Percentiles rank a stretch among this genome's conserved stretches.
phyloP scores from a whole-genome alignment of 2,113 vertebrate species.

The Hassar affinis region DNA sequence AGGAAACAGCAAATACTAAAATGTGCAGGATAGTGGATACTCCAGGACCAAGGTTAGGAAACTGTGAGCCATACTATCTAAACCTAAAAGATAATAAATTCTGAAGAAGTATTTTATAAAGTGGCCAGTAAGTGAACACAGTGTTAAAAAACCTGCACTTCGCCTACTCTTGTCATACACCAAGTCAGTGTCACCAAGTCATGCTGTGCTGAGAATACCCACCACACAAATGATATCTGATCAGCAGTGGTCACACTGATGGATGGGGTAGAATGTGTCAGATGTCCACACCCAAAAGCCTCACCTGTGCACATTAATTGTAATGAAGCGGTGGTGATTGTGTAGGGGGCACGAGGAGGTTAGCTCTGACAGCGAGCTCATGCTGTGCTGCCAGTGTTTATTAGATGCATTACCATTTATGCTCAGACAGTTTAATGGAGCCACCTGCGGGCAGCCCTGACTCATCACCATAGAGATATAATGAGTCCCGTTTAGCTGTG shows the following conservation, averaged over 20 bases:
- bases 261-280: background rate
- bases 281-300: background rate
- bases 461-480: conserved; percentile 49
- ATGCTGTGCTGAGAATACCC: background rate
- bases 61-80: background rate
- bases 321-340: background rate
- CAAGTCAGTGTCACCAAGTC: background rate
- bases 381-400: conserved; percentile 62
- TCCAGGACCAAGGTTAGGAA: background rate
- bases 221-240: background rate
- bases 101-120: background rate
- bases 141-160: background rate
- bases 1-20: background rate
- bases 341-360: conserved; percentile 12
- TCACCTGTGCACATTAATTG: conserved; percentile 13
- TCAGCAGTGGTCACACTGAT: background rate
- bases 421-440: conserved; percentile 57
- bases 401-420: conserved; percentile 50
- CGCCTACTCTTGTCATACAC: background rate
- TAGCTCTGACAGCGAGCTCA: conserved; percentile 33
- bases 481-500: conserved; percentile 39
- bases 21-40: background rate
- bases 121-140: background rate
- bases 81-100: background rate
- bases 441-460: conserved; percentile 45